These are phyloP conservation scores for Aldrovandia affinis DNA, from an alignment of 2,797 vertebrate species.

Conservation along the genomic window DNA sequence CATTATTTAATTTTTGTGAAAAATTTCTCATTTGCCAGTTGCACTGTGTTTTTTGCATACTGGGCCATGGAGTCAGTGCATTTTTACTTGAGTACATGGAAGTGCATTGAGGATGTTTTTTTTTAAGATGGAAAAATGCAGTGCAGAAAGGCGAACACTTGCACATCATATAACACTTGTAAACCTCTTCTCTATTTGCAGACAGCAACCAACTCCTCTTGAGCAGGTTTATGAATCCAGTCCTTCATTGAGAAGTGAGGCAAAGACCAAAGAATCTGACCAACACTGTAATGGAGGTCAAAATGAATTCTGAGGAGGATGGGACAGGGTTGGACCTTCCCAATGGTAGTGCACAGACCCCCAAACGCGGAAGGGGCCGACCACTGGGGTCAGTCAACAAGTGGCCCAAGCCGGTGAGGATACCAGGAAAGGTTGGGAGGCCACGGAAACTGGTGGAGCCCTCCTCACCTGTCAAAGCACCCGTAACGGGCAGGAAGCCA, in stretches of 20 bases:
- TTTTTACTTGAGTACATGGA: neutral
- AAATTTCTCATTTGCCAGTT: neutral
- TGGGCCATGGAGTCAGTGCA: neutral
- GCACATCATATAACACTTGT: neutral
- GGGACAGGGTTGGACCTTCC: conserved; percentile 35
- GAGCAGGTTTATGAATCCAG: neutral
- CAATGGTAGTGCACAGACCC: conserved; percentile 50
- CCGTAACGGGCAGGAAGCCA: conserved; percentile 50
- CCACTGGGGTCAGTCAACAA: conserved; percentile 43
- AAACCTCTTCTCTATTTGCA: conserved; percentile 20
- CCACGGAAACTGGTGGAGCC: conserved; percentile 45
- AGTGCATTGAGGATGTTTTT: neutral
- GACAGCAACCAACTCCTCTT: neutral
- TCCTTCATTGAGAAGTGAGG: neutral
- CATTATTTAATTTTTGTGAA: too few species aligned
- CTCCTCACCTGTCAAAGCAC: conserved; percentile 37
- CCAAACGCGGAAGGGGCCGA: conserved; percentile 55
- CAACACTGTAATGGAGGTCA: conserved; percentile 10
- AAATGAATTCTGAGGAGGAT: conserved; percentile 18
- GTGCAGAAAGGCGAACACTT: neutral
- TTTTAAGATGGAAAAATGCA: neutral
- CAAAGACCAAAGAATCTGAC: neutral
- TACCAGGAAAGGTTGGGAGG: conserved; percentile 45
- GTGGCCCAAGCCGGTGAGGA: conserved; percentile 40
- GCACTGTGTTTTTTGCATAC: neutral